Evolutionary conservation across 1,140 invertebrate genomes (phyloP), one percentile per base, ranked within the genome.

Genomic region (Aleiodes sp.): DNA sequence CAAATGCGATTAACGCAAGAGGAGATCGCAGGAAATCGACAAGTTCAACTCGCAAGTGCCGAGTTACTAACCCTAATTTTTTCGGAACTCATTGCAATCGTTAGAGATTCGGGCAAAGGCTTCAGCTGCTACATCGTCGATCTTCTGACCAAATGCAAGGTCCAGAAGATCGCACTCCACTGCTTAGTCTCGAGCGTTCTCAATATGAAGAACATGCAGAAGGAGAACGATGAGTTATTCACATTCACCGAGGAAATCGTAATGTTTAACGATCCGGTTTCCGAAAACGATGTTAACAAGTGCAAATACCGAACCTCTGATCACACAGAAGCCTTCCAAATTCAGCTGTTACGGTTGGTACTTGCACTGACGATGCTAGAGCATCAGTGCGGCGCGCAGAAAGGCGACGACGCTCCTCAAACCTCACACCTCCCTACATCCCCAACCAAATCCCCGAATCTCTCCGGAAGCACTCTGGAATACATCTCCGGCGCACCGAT

Each of bases 141-240:
- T 84, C 83, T 96, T 67, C 84, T 97, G 70, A 88, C 89, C 0
- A 91, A 94, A 68, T 94, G 94, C 78, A 96, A 96, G 85, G 88
- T 97, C 24, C 95, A 97, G 84, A 96, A 96, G 81, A 92, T 94
- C n/a, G 87, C 95, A 26, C 87, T 97, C 33, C 94, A 96, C 80
- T 95, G 94, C 82, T 85, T 96, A 24, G 87, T 95, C 10, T 92
- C 94, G 6, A 93, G 91, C 24, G 94, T 96, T 2, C 87, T 91
- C 73, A 89, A 90, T 74, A 88, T 88, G 81, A 88, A 88, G 35
- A 85, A 80, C 65, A 82, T 76, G 6, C 80, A 84, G 31, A 84
- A 83, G n/a, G 80, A 84, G 2, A 87, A 86, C 62, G 84, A 87
- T 43, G 87, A 88, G 61, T 80, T 84, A 43, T 85, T 84, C 43